Percentiles rank a stretch among this genome's conserved stretches.
These are phyloP conservation scores for Pocillopora verrucosa DNA, from an alignment of 64 coral and sea anemone genomes.

Conservation along the genomic window DNA sequence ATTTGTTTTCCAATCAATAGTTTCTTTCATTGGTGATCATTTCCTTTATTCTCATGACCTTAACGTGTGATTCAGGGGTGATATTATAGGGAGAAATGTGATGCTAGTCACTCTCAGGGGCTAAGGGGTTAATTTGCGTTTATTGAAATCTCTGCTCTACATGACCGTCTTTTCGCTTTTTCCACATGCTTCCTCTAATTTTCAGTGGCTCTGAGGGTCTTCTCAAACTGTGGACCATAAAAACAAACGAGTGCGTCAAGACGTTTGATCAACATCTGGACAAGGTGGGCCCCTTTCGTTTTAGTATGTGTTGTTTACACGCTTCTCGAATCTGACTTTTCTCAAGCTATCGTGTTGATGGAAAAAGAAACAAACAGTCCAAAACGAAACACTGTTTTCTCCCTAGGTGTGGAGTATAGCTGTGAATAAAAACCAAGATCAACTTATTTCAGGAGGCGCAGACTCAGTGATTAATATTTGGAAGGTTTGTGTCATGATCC, in stretches of 20 bases:
- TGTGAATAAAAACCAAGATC: slow-evolving; percentile 60
- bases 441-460: slow-evolving; percentile 72
- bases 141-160: too few relatives aligned
- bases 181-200: neutral
- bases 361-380: neutral
- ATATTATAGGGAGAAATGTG: too few relatives aligned
- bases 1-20: too few relatives aligned
- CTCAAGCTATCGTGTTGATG: neutral
- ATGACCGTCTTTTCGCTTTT: too few relatives aligned
- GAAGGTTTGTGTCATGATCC: slow-evolving; percentile 59
- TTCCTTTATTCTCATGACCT: too few relatives aligned
- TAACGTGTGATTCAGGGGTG: too few relatives aligned
- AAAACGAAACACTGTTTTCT: neutral
- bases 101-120: too few relatives aligned
- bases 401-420: slow-evolving; percentile 87
- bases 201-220: slow-evolving; percentile 92
- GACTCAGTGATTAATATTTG: slow-evolving; percentile 94
- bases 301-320: too few relatives aligned
- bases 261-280: slow-evolving; percentile 93
- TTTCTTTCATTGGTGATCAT: too few relatives aligned
- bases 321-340: neutral
- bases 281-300: slow-evolving; percentile 52
- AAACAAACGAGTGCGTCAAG: slow-evolving; percentile 90
- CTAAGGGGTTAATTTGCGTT: too few relatives aligned
- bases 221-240: slow-evolving; percentile 96